Evolutionary conservation across 2,888 invertebrate species (phyloP).

Genomic region (Ormyrus nitidulus): DNA sequence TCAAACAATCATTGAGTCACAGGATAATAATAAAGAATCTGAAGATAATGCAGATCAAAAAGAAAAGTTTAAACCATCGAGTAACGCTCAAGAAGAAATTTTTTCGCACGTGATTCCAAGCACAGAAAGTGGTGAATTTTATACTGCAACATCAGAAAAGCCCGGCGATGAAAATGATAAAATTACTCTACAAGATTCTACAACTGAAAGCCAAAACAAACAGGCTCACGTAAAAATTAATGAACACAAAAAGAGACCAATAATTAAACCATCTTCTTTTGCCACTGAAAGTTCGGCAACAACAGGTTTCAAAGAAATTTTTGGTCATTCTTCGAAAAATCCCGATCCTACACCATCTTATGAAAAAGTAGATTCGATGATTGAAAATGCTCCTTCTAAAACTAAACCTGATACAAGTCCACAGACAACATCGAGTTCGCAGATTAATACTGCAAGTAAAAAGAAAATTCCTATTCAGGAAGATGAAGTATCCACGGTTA

Average conservation of each 20-base stretch:
- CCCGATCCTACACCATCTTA: background rate
- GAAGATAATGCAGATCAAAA: background rate
- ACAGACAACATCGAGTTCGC: background rate
- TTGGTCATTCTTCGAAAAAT: background rate
- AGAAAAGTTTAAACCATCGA: background rate
- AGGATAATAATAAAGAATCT: background rate
- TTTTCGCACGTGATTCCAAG: background rate
- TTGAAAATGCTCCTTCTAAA: background rate
- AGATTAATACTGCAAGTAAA: background rate
- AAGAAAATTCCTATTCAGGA: conserved; percentile 14
- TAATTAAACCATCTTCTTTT: background rate
- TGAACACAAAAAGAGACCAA: background rate
- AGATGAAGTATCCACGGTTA: conserved; percentile 51
- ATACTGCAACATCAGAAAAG: background rate
- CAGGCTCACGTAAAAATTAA: background rate
- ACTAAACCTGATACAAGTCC: background rate
- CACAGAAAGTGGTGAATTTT: conserved; percentile 1
- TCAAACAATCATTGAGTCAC: background rate
- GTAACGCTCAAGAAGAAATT: background rate
- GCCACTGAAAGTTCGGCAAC: background rate
- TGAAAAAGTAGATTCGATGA: conserved; percentile 37
- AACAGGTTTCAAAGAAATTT: background rate
- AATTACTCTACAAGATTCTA: background rate
- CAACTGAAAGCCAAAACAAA: background rate
- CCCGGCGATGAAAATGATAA: background rate